phyloP scores from a whole-genome alignment of 2,113 vertebrate species.

The Phrynocephalus versicolor region DNA sequence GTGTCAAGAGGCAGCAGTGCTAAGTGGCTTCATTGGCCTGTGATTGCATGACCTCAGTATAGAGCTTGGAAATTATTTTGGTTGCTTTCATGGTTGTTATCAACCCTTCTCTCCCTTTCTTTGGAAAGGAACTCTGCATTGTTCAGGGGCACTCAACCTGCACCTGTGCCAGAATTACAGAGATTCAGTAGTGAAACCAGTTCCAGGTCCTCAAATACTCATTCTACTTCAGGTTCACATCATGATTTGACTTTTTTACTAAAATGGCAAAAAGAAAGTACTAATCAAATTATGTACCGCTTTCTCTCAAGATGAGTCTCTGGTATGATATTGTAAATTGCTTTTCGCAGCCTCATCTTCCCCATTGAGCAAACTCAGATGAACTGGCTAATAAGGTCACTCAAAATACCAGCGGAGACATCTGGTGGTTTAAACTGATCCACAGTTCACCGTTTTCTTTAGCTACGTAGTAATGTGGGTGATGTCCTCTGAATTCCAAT shows the following conservation, averaged over 20 bases:
- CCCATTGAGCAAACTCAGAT: not conserved
- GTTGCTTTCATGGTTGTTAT: not conserved
- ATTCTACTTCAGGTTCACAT: not conserved
- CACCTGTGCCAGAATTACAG: not conserved
- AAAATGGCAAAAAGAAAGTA: not conserved
- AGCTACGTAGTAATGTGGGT: not conserved
- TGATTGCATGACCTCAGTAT: too few species aligned
- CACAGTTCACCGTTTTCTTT: slow-evolving; percentile 8
- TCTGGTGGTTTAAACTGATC: not conserved
- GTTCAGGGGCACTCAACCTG: not conserved
- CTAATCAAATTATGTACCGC: not conserved
- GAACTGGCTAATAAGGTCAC: slow-evolving; percentile 11
- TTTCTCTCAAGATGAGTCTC: not conserved
- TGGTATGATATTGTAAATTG: not conserved
- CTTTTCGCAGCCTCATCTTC: not conserved
- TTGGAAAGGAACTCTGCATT: slow-evolving; percentile 11
- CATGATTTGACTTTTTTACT: not conserved
- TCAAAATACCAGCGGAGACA: slow-evolving; percentile 2
- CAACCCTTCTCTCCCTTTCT: not conserved
- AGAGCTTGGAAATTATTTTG: not conserved
- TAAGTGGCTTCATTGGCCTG: too few species aligned
- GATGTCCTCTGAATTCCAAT: slow-evolving; percentile 5
- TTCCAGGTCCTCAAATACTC: not conserved
- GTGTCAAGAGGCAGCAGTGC: too few species aligned
- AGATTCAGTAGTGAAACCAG: not conserved